These are phyloP conservation scores for Cnemophilus loriae DNA, from an alignment of 2,113 vertebrate species.

Conservation along the genomic window DNA sequence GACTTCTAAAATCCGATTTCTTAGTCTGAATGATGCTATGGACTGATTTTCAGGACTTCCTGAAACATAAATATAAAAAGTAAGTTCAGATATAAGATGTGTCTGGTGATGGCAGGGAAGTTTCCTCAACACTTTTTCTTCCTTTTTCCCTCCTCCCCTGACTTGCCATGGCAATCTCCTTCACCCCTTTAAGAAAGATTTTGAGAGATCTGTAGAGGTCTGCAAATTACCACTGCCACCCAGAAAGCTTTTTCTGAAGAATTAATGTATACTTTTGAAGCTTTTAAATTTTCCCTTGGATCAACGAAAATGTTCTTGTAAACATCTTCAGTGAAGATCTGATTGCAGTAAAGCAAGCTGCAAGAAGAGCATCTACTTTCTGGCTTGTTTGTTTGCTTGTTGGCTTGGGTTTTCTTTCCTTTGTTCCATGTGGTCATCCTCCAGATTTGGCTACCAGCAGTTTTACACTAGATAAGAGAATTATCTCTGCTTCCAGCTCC, in stretches of 20 bases:
- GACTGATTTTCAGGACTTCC: neutral
- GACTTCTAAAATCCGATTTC: neutral
- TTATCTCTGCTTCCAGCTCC: neutral
- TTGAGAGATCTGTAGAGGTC: neutral
- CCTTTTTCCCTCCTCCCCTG: neutral
- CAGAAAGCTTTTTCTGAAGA: neutral
- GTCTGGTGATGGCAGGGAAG: neutral
- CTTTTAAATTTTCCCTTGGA: neutral
- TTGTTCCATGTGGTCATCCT: neutral
- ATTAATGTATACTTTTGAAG: neutral
- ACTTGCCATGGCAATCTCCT: neutral
- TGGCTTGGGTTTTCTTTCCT: fast-evolving
- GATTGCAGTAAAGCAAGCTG: neutral
- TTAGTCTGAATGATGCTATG: neutral
- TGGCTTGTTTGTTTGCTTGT: neutral
- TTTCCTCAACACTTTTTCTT: neutral
- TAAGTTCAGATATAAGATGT: neutral
- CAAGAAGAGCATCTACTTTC: neutral
- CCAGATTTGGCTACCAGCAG: neutral
- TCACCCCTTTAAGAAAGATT: neutral
- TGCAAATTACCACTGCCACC: neutral
- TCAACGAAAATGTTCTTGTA: neutral
- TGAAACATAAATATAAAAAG: neutral
- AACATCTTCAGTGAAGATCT: neutral
- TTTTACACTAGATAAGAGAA: neutral